Evolutionary conservation across 2,797 vertebrate species (phyloP).

Genomic region (Leucoraja ocellata): DNA sequence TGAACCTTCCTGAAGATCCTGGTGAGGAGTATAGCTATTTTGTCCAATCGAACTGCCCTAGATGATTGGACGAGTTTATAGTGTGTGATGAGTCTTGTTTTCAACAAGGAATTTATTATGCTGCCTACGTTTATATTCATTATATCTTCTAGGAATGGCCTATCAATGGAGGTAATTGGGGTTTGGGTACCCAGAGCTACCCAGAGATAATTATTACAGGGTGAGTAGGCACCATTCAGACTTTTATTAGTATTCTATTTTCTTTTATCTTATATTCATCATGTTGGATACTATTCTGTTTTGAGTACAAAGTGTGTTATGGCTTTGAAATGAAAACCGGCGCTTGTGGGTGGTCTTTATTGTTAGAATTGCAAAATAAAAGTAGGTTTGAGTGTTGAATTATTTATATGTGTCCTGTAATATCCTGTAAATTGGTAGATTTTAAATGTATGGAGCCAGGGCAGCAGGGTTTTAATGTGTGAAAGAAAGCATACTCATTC

Average conservation of each 20-base stretch:
- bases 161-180: slow-evolving; percentile 95
- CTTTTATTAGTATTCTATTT: neutral
- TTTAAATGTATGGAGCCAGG: too few species aligned
- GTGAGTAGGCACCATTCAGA: slow-evolving; percentile 60
- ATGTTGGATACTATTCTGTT: neutral
- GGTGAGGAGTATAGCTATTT: neutral
- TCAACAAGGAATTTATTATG: neutral
- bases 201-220: slow-evolving; percentile 98
- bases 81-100: neutral
- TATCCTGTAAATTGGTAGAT: too few species aligned
- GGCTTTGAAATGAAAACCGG: neutral
- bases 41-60: neutral
- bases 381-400: too few species aligned
- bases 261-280: neutral
- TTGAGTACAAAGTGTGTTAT: neutral
- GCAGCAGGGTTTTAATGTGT: too few species aligned
- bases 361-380: too few species aligned
- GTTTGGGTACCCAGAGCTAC: slow-evolving; percentile 92
- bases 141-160: slow-evolving; percentile 84
- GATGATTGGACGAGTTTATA: neutral
- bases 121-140: slow-evolving; percentile 42
- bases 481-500: too few species aligned
- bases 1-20: neutral
- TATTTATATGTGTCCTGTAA: too few species aligned
- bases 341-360: too few species aligned